Percentiles rank a stretch among this genome's conserved stretches.
phyloP scores from a whole-genome alignment of 2,797 vertebrate genomes.

The Salarias fasciatus region DNA sequence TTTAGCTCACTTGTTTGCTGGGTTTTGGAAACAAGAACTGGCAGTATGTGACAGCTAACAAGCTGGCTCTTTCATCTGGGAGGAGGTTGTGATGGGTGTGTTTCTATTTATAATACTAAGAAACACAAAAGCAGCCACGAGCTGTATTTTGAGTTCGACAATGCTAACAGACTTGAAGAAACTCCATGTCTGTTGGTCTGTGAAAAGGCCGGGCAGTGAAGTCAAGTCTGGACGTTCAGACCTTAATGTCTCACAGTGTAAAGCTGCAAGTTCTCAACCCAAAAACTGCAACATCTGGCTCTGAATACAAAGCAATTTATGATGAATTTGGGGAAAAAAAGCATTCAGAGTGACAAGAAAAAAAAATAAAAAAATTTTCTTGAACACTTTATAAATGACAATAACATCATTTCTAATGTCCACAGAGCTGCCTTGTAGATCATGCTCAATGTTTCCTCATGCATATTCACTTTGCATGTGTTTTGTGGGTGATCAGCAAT shows the following conservation, averaged over 20 bases:
- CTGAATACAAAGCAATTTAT: no score
- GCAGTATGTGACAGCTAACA: slow-evolving; percentile 51
- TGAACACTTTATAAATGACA: no score
- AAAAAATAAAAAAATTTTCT: no score
- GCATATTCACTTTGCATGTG: no score
- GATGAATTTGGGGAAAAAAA: no score
- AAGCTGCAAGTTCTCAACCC: slow-evolving; percentile 3
- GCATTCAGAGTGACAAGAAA: no score
- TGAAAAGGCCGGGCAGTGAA: slow-evolving; percentile 35
- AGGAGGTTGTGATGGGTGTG: slow-evolving; percentile 30
- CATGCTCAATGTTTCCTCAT: no score
- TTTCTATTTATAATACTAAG: slow-evolving; percentile 42
- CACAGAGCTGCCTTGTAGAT: no score
- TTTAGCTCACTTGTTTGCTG: slow-evolving; percentile 34
- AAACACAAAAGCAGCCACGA: slow-evolving; percentile 16
- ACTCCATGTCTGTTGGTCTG: slow-evolving; percentile 13
- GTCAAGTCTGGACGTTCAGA: slow-evolving; percentile 17
- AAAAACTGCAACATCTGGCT: not conserved
- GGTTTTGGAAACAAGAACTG: slow-evolving; percentile 38
- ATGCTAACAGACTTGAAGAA: slow-evolving; percentile 18
- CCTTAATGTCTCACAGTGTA: slow-evolving; percentile 10
- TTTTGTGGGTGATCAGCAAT: no score
- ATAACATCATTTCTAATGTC: no score
- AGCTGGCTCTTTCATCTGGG: slow-evolving; percentile 22
- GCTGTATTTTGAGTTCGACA: slow-evolving; percentile 17